Base-by-base conservation (phyloP, 2,113 vertebrate species). In the Prionailurus bengalensis region DNA sequence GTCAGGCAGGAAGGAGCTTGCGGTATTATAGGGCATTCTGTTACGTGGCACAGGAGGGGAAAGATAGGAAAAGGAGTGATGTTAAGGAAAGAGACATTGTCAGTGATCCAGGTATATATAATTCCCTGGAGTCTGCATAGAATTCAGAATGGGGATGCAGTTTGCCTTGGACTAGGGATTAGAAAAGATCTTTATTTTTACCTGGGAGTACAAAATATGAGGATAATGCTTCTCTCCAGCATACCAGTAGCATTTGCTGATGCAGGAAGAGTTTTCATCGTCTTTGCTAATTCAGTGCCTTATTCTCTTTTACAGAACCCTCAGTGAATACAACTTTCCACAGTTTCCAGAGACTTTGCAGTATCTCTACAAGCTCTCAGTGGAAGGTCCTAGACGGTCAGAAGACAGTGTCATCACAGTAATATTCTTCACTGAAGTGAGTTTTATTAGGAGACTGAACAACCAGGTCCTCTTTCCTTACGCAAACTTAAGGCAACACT, bases 291-390 rank as follows among this genome's bases (percentile, higher is more conserved):
- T 8, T n/a, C 55, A 23, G 63, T 9, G 31, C 15, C 61, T 81
- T 51, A 4, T 86, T 31, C 29, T 96, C n/a, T 70, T 85, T 94
- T 79, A 66, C 94, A 98, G 98, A 97, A 87, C 97, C 31, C 98
- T 98, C 53, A 93, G 94, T 82, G 92, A 98, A 0, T 19, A 12
- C 33, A 94, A 97, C 21, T 98, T 98, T 9, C 97, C 97, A 53
- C 98, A 98, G 89, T 96, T 98, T 86, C 96, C 96, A 17, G 95
- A 98, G 65, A 98, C 98, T 9, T 66, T 98, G 48, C 63, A 76
- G 65, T 96, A 98, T 55, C 96, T 98, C 90, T 96, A 98, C 91
- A 98, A 98, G 85, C 39, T 97, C 4, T 92, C 97, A 0, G 48
- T 97, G 48, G 85, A 96, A 87, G 97, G 94, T 48, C 96, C 96